A percentile compares a stretch with the other conserved stretches of the same genome.
Conservation (phyloP, 2,113 vertebrate species). For the Salminus brasiliensis region DNA sequence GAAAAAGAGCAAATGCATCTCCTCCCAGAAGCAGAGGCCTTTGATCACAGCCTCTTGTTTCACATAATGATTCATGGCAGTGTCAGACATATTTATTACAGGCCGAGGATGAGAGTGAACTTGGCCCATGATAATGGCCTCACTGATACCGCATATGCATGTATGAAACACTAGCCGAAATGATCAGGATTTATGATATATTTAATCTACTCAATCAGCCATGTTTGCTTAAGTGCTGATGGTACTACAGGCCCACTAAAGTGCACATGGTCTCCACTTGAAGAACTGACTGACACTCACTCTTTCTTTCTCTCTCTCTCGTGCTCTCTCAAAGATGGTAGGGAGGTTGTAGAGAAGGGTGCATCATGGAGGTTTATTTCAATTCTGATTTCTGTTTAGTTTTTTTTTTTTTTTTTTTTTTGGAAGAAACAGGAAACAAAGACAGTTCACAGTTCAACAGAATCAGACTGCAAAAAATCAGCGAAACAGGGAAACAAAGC, state of each 20-base stretch:
- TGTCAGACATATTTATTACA: conserved; percentile 42
- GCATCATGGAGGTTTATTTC: too few relatives aligned
- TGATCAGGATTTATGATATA: conserved; percentile 38
- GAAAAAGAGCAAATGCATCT: conserved; percentile 41
- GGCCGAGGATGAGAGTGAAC: conserved; percentile 27
- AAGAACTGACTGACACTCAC: conserved; percentile 28
- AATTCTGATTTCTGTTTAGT: too few relatives aligned
- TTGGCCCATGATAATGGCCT: conserved; percentile 33
- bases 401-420: too few relatives aligned
- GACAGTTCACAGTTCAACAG: too few relatives aligned
- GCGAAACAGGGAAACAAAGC: too few relatives aligned
- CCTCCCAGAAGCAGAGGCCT: conserved; percentile 28
- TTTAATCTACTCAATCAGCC: conserved; percentile 33
- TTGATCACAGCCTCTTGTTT: conserved; percentile 52
- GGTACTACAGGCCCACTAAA: neutral
- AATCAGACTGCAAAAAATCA: too few relatives aligned
- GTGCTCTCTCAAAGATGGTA: too few relatives aligned
- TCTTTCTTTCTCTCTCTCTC: neutral
- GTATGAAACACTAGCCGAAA: conserved; percentile 11
- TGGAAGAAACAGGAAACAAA: too few relatives aligned
- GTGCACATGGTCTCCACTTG: neutral
- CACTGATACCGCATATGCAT: conserved; percentile 7
- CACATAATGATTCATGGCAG: conserved; percentile 51
- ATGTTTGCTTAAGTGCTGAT: conserved; percentile 19
- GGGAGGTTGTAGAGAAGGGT: too few relatives aligned